A percentile compares a stretch with the other conserved stretches of the same genome.
Evolutionary conservation across 2,113 vertebrate genomes (phyloP).

Genomic region (Peucedramus taeniatus): DNA sequence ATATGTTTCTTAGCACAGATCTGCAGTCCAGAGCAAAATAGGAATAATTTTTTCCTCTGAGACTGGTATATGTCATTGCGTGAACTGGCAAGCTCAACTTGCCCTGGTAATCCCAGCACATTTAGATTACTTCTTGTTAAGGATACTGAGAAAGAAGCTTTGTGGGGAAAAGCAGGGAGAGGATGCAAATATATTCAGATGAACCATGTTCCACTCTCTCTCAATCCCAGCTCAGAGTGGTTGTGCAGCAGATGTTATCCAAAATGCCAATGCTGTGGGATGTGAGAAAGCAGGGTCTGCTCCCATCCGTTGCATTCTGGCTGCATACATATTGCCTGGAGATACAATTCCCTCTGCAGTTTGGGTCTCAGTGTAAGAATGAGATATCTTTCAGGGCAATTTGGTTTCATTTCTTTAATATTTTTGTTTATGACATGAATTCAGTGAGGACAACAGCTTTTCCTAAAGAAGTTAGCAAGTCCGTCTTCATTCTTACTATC

Average conservation of each 20-base stretch:
- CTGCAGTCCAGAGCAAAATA: background rate
- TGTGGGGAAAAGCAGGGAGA: background rate
- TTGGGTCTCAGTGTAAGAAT: background rate
- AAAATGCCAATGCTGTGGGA: background rate
- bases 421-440: background rate
- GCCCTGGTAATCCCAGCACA: background rate
- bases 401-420: background rate
- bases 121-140: background rate
- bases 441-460: background rate
- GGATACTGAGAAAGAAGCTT: background rate
- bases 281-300: background rate
- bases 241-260: background rate
- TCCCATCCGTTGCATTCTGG: background rate
- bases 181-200: background rate
- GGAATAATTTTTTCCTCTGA: background rate
- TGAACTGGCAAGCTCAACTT: background rate
- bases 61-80: background rate
- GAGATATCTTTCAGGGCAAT: background rate
- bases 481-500: background rate
- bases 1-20: background rate
- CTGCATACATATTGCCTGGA: background rate
- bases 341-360: background rate
- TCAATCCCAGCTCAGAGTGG: fast-evolving
- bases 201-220: background rate
- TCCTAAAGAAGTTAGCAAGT: background rate